Base-by-base conservation (phyloP, 2,797 vertebrate species). In the Crax fasciolata region DNA sequence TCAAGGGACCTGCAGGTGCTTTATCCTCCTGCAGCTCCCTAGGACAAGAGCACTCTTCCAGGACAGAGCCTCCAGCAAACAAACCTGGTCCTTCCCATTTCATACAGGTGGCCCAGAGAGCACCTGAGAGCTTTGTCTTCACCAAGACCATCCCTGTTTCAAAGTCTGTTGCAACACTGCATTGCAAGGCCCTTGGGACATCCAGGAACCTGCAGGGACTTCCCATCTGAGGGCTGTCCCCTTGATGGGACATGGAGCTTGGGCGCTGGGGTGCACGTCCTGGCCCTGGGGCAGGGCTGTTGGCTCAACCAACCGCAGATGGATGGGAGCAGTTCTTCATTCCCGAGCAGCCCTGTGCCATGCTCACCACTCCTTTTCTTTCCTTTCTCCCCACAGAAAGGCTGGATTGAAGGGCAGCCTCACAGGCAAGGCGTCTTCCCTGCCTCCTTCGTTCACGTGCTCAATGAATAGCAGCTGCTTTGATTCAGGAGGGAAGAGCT, bases 381-480 rank as follows among this genome's bases (percentile, higher is more conserved):
- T 79, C 39, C 35, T 67, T 95, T 70, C 89, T 70, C 81, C 44
- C 41, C 41, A 9, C 94, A 99, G 98, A 98, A 98, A 27, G 98
- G 98, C 72, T 98, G 98, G 94, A 96, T 98, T 55, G 99, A 99
- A 94, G 98, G 98, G 7, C 98, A 98, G 81, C 98, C 98, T 21
- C 96, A 98, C 78, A 98, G 98, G 97, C 98, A 97, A 84, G 98
- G 98, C 41, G 97, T 98, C 90, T 99, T 99, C 92, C 99, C 98
- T 1, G 97, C 97, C 51, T 98, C 98, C 8, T 99, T 99, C 23
- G 98, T 99, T 95, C 98, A 98, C 21, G 49, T 96, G 58, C 92
- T 98, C 68, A 94, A 84, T 17, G 97, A 98, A 87, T 98, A 98
- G 30, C 51, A 88, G 43, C 44, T 63, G 46, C 68, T 84, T 43